Evolutionary conservation across 2,888 invertebrate species (phyloP), one percentile per base, ranked within the genome.

Genomic region (Tiliacea citrago): DNA sequence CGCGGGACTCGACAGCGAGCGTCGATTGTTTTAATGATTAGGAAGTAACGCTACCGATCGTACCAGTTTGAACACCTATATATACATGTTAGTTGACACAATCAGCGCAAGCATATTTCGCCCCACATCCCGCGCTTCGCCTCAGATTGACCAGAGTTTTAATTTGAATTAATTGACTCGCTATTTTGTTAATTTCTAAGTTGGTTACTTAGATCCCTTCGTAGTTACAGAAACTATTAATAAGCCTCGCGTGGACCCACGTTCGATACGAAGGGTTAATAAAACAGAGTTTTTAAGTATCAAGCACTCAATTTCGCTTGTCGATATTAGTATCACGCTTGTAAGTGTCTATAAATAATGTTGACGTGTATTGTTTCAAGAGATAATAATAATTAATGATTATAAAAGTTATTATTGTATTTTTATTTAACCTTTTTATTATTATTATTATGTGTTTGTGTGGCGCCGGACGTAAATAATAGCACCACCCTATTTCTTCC

Each of bases 331-430:
- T n/a, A 45, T 21, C 5, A n/a, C 24, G 67, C 35, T 49, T 65
- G 13, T 63, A 49, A 63, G 8, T 65, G 45, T 55, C 53, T 55
- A 55, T 18, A 39, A 35, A 51, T 35, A n/a, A 35, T 66, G 65
- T 58, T 60, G 21, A 45, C 29, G 58, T 68, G 42, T 68, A 60
- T 42, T 16, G 16, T 51, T 35, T 51, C 16, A n/a, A 35, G 21
- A 49, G 21, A 10, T 6, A 13, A 42, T 24, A 62, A 58, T 58
- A 58, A 68, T 21, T 0, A 67, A 67, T 68, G 2, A 42, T 42
- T 42, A 55, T 21, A 42, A 58, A 3, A n/a, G 67, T 58, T 67
- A 42, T 67, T 21, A 13, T 29, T 57, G 67, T 13, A 24, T 58
- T 68, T 57, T 67, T 55, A n/a, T 51, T 35, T 6, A 13, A 10